Percentiles rank a stretch among this genome's conserved stretches.
These are phyloP conservation scores for Baronia brevicornis DNA, from an alignment of 2,888 invertebrate genomes.

Conservation along the genomic window DNA sequence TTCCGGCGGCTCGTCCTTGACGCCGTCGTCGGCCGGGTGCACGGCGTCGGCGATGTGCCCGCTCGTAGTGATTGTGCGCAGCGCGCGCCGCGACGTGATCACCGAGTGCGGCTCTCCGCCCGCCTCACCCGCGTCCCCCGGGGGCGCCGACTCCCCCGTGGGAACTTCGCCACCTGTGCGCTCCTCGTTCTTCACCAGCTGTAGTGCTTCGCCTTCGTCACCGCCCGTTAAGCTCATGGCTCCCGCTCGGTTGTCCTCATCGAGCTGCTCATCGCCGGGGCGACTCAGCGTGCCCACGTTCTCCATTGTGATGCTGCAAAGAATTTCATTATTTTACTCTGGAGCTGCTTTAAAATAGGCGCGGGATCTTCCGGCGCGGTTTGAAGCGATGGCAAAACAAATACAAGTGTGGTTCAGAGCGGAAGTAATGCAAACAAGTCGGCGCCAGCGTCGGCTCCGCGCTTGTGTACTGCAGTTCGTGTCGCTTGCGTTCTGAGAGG, in stretches of 20 bases:
- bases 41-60: constrained; percentile 70
- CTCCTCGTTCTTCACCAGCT: constrained; percentile 59
- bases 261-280: constrained; percentile 31
- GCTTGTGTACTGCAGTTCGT: constrained; percentile 12
- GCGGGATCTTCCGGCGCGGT: no score
- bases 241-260: constrained; percentile 37
- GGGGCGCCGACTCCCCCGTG: constrained; percentile 13
- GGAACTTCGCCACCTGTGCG: constrained; percentile 18
- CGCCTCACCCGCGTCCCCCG: constrained; percentile 22
- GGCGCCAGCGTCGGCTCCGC: constrained; percentile 29
- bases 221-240: constrained; percentile 18
- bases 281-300: constrained; percentile 34
- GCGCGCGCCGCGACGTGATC: constrained; percentile 73
- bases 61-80: constrained; percentile 77
- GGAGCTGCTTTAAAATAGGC: no score
- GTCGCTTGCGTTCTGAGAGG: no score
- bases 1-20: constrained; percentile 60
- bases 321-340: no score
- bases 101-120: constrained; percentile 63
- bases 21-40: constrained; percentile 42
- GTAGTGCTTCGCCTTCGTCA: constrained; percentile 44
- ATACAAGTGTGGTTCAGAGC: no score
- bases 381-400: constrained; percentile 43
- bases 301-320: constrained; percentile 35
- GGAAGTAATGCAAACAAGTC: constrained; percentile 31